Base-by-base conservation (phyloP, 2,113 vertebrate species). In the Callopanchax toddi region DNA sequence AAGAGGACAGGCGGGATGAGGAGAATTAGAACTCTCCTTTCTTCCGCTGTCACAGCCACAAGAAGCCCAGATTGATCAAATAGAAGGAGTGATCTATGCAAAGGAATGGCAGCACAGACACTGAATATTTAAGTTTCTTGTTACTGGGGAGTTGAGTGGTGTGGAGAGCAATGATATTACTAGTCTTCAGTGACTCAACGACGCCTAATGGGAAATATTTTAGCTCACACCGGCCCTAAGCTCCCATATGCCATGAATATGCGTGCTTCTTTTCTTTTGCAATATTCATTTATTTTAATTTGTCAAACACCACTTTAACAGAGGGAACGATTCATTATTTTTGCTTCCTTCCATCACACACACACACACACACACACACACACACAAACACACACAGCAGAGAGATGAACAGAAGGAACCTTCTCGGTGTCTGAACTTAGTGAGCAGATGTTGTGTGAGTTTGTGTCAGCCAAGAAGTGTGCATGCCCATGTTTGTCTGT, bases 351-450 rank as follows among this genome's bases (percentile, higher is more conserved):
- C 60, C 39, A 43, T 76, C 56, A 26, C 46, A 36, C 58, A 61
- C 53, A 48, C 43, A 70, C n/a, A 44, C 42, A 44, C 42, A 39
- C 54, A 49, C 59, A 59, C 57, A 51, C 43, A 70, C 40, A 21
- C 55, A 43, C 53, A 46, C 69, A 51, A 67, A 42, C 53, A 46
- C 58, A 61, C 57, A 51, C 37, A 67, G 60, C 54, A 65, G 65
- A 72, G 81, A 51, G 69, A 60, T 71, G 76, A 86, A 85, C 85
- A 87, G 85, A 86, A 88, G 85, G 81, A 84, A 76, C 64, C 78
- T 83, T 82, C 67, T 83, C 67, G 56, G 73, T 67, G 78, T 67
- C 65, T 87, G 76, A 83, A 83, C 79, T 72, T 62, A 63, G 46
- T 13, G 6, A 86, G 74, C 88, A 87, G 83, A 85, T 89, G 87